These are phyloP conservation scores for Solea solea DNA, from an alignment of 2,113 vertebrate species.

Conservation along the genomic window DNA sequence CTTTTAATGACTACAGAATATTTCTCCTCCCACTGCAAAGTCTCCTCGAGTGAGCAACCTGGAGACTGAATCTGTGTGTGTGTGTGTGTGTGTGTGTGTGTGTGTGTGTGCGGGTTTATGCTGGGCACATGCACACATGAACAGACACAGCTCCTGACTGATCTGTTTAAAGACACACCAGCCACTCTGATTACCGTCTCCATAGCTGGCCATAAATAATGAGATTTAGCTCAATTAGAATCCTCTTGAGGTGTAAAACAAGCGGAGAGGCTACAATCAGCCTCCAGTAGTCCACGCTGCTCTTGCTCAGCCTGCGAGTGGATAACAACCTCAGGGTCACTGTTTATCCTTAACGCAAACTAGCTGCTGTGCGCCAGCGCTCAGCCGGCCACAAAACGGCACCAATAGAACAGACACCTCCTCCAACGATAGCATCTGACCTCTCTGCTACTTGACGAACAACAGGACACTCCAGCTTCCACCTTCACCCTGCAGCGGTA, in stretches of 20 bases:
- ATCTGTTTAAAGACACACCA: slow-evolving; percentile 79
- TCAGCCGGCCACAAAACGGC: slow-evolving; percentile 36
- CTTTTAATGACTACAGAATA: slow-evolving; percentile 56
- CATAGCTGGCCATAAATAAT: slow-evolving; percentile 78
- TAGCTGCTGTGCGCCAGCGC: slow-evolving; percentile 47
- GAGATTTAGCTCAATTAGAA: slow-evolving; percentile 81
- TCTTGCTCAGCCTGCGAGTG: slow-evolving; percentile 64
- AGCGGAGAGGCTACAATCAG: slow-evolving; percentile 72
- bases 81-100: slow-evolving; percentile 12
- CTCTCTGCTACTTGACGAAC: slow-evolving; percentile 74
- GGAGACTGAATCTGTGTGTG: slow-evolving; percentile 33
- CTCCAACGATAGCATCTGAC: slow-evolving; percentile 77
- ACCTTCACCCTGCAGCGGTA: slow-evolving; percentile 51
- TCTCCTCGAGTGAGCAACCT: slow-evolving; percentile 57
- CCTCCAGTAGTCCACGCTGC: slow-evolving; percentile 76
- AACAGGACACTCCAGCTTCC: slow-evolving; percentile 69
- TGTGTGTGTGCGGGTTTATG: slow-evolving; percentile 15
- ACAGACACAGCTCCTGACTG: slow-evolving; percentile 54
- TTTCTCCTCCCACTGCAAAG: slow-evolving; percentile 52
- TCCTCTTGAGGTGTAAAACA: slow-evolving; percentile 77
- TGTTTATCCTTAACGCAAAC: slow-evolving; percentile 81
- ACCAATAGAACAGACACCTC: slow-evolving; percentile 68
- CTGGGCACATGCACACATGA: slow-evolving; percentile 20
- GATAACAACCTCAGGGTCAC: slow-evolving; percentile 76
- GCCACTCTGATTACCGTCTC: slow-evolving; percentile 71